Evolutionary conservation across 2,888 invertebrate species (phyloP), one percentile per base, ranked within the genome.

Genomic region (Drosophila mulleri): DNA sequence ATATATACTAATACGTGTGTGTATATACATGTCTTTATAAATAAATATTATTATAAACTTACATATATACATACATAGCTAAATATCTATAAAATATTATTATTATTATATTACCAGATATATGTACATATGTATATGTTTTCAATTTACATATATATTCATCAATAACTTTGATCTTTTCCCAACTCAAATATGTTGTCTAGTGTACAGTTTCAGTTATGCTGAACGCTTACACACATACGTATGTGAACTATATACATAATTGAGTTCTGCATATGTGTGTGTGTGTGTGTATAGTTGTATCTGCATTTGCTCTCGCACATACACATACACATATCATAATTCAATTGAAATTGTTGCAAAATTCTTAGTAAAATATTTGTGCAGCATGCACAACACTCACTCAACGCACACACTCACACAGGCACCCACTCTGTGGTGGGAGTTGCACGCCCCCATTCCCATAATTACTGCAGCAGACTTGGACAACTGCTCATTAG

Each of bases 301-400:
- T n/a, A 35, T 57, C 59, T n/a, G 44, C 20, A 37, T 41, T 26
- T 64, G 18, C 60, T 57, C 56, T 56, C 48, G 60, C 74, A 88
- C 73, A 83, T 65, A 26, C 26, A 26, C 26, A 26, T 26, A 7
- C 26, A 26, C 73, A 83, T 63, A 78, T 85, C 76, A 80, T 86
- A 81, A 83, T 86, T 74, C 82, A 83, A 83, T 88, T 78, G 84
- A 74, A 88, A 86, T 80, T 71, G 79, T 86, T 79, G 66, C 75
- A 62, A 72, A 76, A 83, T 74, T 72, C 75, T 72, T 74, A 62
- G 70, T 72, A 71, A 69, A 83, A 81, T 86, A 79, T 86, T 79
- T 79, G 74, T 63, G 44, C 63, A 67, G 37, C 78, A 63, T 44
- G 32, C 35, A 20, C 41, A 57, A n/a, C 23, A 64, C 16, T 65